Evolutionary conservation across 2,113 vertebrate genomes (phyloP), one percentile per base, ranked within the genome.

Genomic region (Hylia prasina): DNA sequence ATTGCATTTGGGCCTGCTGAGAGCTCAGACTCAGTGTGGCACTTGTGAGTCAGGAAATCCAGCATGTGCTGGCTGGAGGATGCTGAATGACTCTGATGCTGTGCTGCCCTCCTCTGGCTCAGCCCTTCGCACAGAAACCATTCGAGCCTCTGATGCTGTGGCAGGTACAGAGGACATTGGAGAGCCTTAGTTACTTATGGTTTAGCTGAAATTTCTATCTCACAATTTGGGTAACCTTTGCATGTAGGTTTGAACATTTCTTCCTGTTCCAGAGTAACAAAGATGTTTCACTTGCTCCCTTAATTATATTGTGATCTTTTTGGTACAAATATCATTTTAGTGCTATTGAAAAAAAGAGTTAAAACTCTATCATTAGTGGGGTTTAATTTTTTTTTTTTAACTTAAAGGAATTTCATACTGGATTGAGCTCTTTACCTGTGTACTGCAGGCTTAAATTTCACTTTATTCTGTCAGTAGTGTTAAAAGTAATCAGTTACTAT

Each of bases 111-210:
- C 93, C 18, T 75, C 93, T 93, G 91, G 91, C 39, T 77, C 63
- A 82, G 70, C 71, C 69, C 91, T 93, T 50, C 71, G 22, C 15
- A 83, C 64, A 91, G 88, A 94, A 85, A 53, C 60, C 53, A 10
- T 87, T 89, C 39, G 6, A 72, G n/a, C 75, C 45, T 93, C 92
- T 93, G 47, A 86, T 91, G 85, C 82, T 88, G 61, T 82, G 69
- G 61, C 92, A 98, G 98, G 98, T 98, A 98, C 97, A 92, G 77
- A 87, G 64, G 73, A 61, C 40, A 6, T 20, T 44, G 90, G 37
- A 84, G 68, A 81, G 6, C 22, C 27, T 69, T 83, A 42, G 11
- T 92, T 90, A n/a, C 61, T 93, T 63, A 13, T 6, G 1, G 77
- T 82, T 66, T 78, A 50, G 30, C 39, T 87, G 77, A 63, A 91